phyloP scores from a whole-genome alignment of 2,113 vertebrate species.

The Ivindomyrus marchei region DNA sequence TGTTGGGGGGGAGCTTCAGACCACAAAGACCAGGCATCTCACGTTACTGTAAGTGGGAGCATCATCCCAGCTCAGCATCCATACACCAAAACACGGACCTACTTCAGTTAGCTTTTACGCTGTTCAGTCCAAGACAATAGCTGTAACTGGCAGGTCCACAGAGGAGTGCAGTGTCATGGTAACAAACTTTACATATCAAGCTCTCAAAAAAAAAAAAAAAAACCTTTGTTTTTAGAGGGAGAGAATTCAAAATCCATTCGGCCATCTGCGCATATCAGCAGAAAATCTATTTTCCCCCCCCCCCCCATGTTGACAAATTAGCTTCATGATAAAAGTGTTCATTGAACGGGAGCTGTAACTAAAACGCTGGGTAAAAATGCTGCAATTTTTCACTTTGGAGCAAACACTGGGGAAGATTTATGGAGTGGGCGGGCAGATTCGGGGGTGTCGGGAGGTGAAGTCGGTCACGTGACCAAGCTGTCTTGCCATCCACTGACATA shows the following conservation, averaged over 20 bases:
- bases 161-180: background rate
- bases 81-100: background rate
- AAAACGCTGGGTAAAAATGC: background rate
- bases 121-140: background rate
- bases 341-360: slow-evolving; percentile 10
- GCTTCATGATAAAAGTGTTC: background rate
- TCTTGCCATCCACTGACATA: slow-evolving; percentile 56
- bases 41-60: background rate
- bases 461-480: slow-evolving; percentile 32
- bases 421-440: slow-evolving; percentile 43
- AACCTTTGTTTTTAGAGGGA: background rate
- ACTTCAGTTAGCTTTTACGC: background rate
- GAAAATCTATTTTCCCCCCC: background rate
- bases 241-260: background rate
- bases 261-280: background rate
- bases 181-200: background rate
- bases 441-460: slow-evolving; percentile 39
- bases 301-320: background rate
- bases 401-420: slow-evolving; percentile 43
- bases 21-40: background rate
- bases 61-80: background rate
- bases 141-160: background rate
- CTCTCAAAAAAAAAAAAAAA: background rate
- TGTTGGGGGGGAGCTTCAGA: background rate
- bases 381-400: slow-evolving; percentile 19